Base-by-base conservation (phyloP, 1,140 invertebrate genomes). In the Harpegnathos saltator region DNA sequence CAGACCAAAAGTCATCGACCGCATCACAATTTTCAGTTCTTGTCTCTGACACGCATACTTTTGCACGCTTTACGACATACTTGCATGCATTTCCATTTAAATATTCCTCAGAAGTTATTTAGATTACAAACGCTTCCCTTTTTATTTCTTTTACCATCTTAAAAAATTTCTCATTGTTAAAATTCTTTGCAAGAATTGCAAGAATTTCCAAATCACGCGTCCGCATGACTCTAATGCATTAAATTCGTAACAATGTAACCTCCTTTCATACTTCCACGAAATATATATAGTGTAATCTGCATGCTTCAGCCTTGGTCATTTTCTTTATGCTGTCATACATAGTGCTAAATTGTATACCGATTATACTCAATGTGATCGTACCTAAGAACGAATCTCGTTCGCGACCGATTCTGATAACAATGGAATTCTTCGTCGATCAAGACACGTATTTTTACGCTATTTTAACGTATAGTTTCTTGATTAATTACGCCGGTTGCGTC, bases 351-450 rank as follows among this genome's bases (percentile, higher is more conserved):
- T 69, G 2, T 68, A 4, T 69, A 58, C 56, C 78, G 1, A 14
- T 0, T 5, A 24, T 82, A 38, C 19, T 74, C 4, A 24, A 82
- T 38, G 17, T 82, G 22, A 54, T 74, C 2, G 1, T 73, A 38
- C 78, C 78, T 14, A 73, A 50, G 44, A 63, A 82, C 50, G 78
- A 62, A 19, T 73, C 68, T 11, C 78, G 69, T 33, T 4, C 58
- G 26, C 15, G 0, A 26, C 9, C 5, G n/a, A 2, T 44, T 19
- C 1, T 19, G n/a, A 24, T 63, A 19, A 3, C 5, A 12, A 12
- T 50, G 26, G 44, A 82, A 24, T 62, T 62, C 19, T 73, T 74
- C 22, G 3, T 62, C 22, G 58, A 62, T 17, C 17, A 74, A 73
- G 19, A 52, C 44, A 73, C 38, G n/a, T 38, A 74, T 1, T 33